phyloP scores from a whole-genome alignment of 1,140 invertebrate species.

The Achroia grisella region DNA sequence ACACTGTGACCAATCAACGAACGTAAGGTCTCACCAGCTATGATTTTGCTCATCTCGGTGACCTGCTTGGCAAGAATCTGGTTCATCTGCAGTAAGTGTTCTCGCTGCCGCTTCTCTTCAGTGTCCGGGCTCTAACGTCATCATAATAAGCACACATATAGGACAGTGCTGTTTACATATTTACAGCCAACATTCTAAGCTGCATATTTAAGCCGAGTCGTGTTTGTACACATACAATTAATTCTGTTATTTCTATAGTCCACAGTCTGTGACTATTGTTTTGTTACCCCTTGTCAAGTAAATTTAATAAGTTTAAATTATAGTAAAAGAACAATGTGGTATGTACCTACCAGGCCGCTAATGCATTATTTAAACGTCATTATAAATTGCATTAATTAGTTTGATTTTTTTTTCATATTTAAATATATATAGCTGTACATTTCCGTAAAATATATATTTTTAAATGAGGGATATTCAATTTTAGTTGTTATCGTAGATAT shows the following conservation, averaged over 20 bases:
- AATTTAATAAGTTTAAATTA: too few relatives aligned
- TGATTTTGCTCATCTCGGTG: slow-evolving; percentile 94
- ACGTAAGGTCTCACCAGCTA: slow-evolving; percentile 81
- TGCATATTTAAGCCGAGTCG: slow-evolving; percentile 30
- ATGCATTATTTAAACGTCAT: too few relatives aligned
- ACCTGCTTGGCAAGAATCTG: slow-evolving; percentile 95
- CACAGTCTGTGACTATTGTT: too few relatives aligned
- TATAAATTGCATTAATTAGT: too few relatives aligned
- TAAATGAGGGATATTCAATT: not conserved
- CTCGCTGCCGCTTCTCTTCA: slow-evolving; percentile 89
- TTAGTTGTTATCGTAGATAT: not conserved
- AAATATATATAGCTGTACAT: slow-evolving; percentile 7
- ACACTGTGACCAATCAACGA: too few relatives aligned
- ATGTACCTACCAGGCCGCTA: too few relatives aligned
- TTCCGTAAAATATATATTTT: not conserved
- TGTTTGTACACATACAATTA: slow-evolving; percentile 33
- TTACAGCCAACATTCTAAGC: slow-evolving; percentile 67
- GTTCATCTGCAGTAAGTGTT: slow-evolving; percentile 90
- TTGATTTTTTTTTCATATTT: too few relatives aligned
- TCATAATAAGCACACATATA: slow-evolving; percentile 44
- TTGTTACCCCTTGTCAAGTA: too few relatives aligned
- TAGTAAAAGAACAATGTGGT: too few relatives aligned
- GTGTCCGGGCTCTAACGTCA: slow-evolving; percentile 76
- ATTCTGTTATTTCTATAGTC: too few relatives aligned
- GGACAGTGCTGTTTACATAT: slow-evolving; percentile 40